Conservation (phyloP, 2,888 invertebrate species). For the Idaea biselata region DNA sequence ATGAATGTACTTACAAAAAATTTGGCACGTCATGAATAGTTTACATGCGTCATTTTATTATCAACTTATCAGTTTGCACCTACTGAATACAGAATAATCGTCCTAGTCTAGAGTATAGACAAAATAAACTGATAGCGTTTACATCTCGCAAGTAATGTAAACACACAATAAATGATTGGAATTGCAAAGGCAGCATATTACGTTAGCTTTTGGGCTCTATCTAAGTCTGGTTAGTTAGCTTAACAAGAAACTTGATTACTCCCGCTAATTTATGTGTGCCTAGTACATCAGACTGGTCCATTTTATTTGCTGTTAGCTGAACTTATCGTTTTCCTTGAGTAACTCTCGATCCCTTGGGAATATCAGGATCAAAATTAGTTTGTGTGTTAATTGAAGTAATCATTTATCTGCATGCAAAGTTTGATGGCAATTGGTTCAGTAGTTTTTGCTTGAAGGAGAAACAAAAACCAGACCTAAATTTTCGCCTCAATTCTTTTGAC, state of each 20-base stretch:
- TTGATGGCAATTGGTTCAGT: too few species aligned
- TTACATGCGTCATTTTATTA: too few species aligned
- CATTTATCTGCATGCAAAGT: too few species aligned
- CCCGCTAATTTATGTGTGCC: background rate
- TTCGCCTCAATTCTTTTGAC: too few species aligned
- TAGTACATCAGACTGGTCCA: background rate
- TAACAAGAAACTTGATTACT: background rate
- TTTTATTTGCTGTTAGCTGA: background rate
- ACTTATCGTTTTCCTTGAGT: too few species aligned
- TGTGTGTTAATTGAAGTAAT: too few species aligned
- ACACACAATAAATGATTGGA: constrained; percentile 6
- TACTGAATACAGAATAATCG: constrained; percentile 34
- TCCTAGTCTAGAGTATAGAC: constrained; percentile 31
- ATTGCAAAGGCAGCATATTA: constrained; percentile 21
- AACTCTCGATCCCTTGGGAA: too few species aligned
- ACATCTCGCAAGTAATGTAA: constrained; percentile 23
- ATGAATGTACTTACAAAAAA: too few species aligned
- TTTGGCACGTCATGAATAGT: too few species aligned
- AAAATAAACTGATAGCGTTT: constrained; percentile 34
- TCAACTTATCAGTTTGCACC: constrained; percentile 13
- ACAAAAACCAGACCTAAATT: too few species aligned
- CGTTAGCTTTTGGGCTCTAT: background rate
- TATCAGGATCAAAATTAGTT: too few species aligned
- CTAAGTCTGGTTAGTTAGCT: background rate
- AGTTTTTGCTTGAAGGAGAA: too few species aligned